A percentile compares a stretch with the other conserved stretches of the same genome.
phyloP scores from a whole-genome alignment of 30 jellyfish, hydroid and myxozoan species.

The Turritopsis rubra region DNA sequence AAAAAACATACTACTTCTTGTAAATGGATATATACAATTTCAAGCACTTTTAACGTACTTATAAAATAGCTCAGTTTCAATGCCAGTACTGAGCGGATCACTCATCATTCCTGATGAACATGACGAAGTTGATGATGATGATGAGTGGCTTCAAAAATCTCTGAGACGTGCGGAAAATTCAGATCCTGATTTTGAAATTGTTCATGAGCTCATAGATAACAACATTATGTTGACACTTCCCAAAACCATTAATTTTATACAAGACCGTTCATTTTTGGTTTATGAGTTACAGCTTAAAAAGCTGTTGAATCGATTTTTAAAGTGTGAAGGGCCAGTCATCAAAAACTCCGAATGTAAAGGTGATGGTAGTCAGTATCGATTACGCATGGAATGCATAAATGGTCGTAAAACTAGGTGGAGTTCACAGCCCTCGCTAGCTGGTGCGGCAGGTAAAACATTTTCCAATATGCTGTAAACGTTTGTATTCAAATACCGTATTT shows the following conservation, averaged over 20 bases:
- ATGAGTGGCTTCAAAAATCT: neutral
- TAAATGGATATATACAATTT: neutral
- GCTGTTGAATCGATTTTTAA: neutral
- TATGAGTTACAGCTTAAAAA: neutral
- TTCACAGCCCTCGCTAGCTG: neutral
- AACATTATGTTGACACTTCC: neutral
- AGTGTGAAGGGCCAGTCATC: neutral
- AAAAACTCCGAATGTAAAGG: neutral
- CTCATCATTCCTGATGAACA: neutral
- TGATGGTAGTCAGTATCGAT: constrained; percentile 4
- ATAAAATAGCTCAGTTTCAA: neutral
- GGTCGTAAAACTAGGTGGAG: neutral
- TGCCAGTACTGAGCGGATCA: neutral
- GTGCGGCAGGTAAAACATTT: neutral
- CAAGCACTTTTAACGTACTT: neutral
- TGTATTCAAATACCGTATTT: neutral
- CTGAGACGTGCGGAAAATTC: neutral
- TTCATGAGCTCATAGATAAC: neutral
- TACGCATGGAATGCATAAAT: neutral
- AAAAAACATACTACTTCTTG: neutral
- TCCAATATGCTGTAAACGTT: neutral
- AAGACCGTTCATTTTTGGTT: neutral
- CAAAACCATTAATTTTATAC: neutral
- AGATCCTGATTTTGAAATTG: neutral
- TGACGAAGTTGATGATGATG: neutral